Base-by-base conservation (phyloP, 2,888 invertebrate genomes). In the Fragum sueziense region DNA sequence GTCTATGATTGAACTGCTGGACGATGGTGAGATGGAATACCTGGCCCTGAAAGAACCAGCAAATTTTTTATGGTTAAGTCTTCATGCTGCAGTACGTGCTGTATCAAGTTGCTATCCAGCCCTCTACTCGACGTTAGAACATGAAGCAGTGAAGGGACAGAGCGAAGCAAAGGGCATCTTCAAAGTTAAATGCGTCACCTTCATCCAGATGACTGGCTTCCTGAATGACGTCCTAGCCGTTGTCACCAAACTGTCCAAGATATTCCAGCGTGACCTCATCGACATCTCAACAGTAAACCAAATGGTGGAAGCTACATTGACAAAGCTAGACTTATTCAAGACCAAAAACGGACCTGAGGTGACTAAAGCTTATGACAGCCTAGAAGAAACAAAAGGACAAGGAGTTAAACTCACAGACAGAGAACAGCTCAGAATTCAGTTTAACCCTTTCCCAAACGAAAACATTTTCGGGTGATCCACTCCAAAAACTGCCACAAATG, bases 21-120 rank as follows among this genome's bases (percentile, higher is more conserved):
- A 67, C 11, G 54, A 72, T 33, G 65, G 67, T 3, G 69, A 78
- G 20, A 79, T 73, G 25, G 34, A 62, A 17, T 70, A 79, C 27
- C 41, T 76, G 2, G 70, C 79, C 33, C 65, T 79, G 6, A 79
- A 82, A 47, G 79, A 79, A 61, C 82, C 70, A 37, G 82, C 82
- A 2, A 79, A 76, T 54, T 79, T 79, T 47, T 0, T 67, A 20
- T 82, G 79, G 79, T 51, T 79, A 61, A 74, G 74, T 25, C n/a
- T 82, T 4, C 59, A 76, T 29, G 29, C 34, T 51, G 79, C 76
- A 25, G 75, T 82, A 31, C 75, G 52, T 9, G 76, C 81, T 4
- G 71, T 82, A 25, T 27, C 33, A 14, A 31, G 27, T 31, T 54
- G 71, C 0, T 82, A 76, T 29, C 81, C 78, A 59, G 78, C 81